Evolutionary conservation across 1,140 invertebrate species (phyloP).

Genomic region (Bicyclus anynana): DNA sequence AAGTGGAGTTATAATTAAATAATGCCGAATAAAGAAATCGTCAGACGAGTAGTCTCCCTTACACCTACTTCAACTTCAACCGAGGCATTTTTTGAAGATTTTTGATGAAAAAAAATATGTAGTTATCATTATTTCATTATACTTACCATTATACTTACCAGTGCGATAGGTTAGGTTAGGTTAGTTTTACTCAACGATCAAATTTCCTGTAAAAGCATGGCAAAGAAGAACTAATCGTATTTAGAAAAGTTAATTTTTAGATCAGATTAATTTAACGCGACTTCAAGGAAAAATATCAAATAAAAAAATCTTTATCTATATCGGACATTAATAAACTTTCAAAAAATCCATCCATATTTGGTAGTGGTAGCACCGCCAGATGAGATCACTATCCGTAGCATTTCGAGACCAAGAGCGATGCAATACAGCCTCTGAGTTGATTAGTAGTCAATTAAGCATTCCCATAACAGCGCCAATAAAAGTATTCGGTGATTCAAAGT

Average conservation of each 20-base stretch:
- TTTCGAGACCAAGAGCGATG: slow-evolving; percentile 12
- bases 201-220: too few species aligned
- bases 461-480: slow-evolving; percentile 69
- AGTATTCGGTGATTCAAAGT: slow-evolving; percentile 63
- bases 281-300: background rate
- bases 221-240: too few species aligned
- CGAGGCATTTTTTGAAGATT: too few species aligned
- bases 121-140: too few species aligned
- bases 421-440: slow-evolving; percentile 39
- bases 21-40: too few species aligned
- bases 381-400: slow-evolving; percentile 10
- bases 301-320: background rate
- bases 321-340: background rate
- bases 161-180: too few species aligned
- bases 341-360: slow-evolving; percentile 4
- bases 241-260: background rate
- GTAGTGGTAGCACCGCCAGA: slow-evolving; percentile 2
- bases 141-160: too few species aligned
- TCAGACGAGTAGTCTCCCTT: too few species aligned
- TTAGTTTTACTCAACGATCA: too few species aligned
- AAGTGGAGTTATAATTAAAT: too few species aligned
- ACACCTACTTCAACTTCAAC: too few species aligned
- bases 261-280: background rate
- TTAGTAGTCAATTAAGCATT: slow-evolving; percentile 70
- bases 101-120: too few species aligned